A percentile compares a stretch with the other conserved stretches of the same genome.
Evolutionary conservation across 2,113 vertebrate species (phyloP).

Genomic region (Oceanites oceanicus): DNA sequence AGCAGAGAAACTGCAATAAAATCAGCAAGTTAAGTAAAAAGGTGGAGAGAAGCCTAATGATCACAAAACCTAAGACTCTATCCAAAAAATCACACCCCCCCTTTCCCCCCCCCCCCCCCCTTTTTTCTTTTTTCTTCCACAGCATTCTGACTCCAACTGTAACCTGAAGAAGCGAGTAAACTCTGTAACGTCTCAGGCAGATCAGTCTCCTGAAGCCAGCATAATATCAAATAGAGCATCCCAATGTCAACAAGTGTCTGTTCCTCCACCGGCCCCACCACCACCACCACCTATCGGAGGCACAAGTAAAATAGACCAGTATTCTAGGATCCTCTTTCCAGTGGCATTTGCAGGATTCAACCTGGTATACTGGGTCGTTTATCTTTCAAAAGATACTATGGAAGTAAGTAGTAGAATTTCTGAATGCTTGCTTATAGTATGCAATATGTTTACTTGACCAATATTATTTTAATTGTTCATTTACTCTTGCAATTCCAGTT

Average conservation of each 20-base stretch:
- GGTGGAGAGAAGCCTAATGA: background rate
- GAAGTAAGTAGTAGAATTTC: slow-evolving; percentile 79
- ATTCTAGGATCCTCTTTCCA: slow-evolving; percentile 94
- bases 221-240: slow-evolving; percentile 71
- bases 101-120: accelerated
- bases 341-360: slow-evolving; percentile 96
- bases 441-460: background rate
- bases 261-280: slow-evolving; percentile 72
- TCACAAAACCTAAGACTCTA: background rate
- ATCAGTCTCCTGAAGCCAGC: slow-evolving; percentile 72
- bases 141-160: slow-evolving; percentile 81
- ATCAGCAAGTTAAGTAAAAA: background rate
- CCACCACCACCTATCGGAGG: slow-evolving; percentile 73
- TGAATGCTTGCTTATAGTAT: background rate
- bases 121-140: background rate
- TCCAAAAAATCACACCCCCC: background rate
- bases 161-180: slow-evolving; percentile 91
- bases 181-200: slow-evolving; percentile 72
- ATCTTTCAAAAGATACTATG: slow-evolving; percentile 97
- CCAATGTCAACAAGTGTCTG: slow-evolving; percentile 35
- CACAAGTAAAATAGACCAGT: slow-evolving; percentile 95
- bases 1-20: background rate
- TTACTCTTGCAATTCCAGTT: background rate
- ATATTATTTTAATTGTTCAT: background rate
- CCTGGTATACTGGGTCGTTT: slow-evolving; percentile 95